Evolutionary conservation across 2,797 vertebrate genomes (phyloP).

Genomic region (Crypturellus tataupa): DNA sequence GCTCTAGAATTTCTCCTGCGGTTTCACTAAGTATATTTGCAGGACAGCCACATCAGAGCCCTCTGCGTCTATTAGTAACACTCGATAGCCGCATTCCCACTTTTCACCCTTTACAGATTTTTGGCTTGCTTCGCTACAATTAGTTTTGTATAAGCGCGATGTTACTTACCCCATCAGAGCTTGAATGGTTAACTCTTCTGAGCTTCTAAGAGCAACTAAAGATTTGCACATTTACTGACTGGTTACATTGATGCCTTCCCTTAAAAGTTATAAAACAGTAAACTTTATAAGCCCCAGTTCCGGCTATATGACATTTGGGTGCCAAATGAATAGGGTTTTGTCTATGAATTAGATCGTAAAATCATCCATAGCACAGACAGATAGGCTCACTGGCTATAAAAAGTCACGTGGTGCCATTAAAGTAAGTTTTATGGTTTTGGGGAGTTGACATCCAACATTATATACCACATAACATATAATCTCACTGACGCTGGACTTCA

Average conservation of each 20-base stretch:
- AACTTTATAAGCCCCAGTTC: slow-evolving; percentile 97
- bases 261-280: slow-evolving; percentile 93
- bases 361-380: slow-evolving; percentile 98
- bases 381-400: slow-evolving; percentile 99
- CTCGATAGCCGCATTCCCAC: slow-evolving; percentile 56
- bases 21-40: slow-evolving; percentile 57
- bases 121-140: slow-evolving; percentile 70
- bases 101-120: slow-evolving; percentile 70
- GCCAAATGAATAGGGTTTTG: slow-evolving; percentile 99
- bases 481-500: slow-evolving; percentile 95
- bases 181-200: slow-evolving; percentile 86
- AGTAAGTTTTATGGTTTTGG: slow-evolving; percentile 99
- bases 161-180: slow-evolving; percentile 90
- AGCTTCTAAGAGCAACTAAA: slow-evolving; percentile 87
- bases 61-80: slow-evolving; percentile 22
- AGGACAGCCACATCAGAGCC: slow-evolving; percentile 29
- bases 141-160: slow-evolving; percentile 83
- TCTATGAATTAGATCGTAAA: slow-evolving; percentile 99
- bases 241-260: slow-evolving; percentile 87
- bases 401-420: slow-evolving; percentile 99
- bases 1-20: slow-evolving; percentile 57
- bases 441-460: slow-evolving; percentile 99
- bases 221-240: slow-evolving; percentile 87
- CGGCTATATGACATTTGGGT: slow-evolving; percentile 97
- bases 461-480: slow-evolving; percentile 99